Evolutionary conservation across 35 echinoderm and acorn worm genomes (phyloP), one percentile per base, ranked within the genome.

Genomic region (Acanthaster planci): DNA sequence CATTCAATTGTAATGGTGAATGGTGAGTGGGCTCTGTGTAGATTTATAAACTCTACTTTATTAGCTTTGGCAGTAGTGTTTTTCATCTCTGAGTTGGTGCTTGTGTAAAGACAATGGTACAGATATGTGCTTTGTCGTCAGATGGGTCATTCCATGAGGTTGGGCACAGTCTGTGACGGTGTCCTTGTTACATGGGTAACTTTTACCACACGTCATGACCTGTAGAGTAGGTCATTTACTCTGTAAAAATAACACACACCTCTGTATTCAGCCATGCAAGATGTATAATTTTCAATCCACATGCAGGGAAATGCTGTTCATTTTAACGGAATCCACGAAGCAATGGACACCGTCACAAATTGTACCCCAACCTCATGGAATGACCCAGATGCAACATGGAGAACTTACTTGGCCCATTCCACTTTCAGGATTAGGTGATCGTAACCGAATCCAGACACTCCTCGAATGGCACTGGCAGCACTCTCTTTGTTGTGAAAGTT

Each of bases 341-440:
- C n/a, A n/a, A n/a, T n/a, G n/a, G n/a, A n/a, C n/a, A n/a, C n/a
- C n/a, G n/a, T n/a, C n/a, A n/a, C n/a, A n/a, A n/a, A n/a, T n/a
- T n/a, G n/a, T n/a, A n/a, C n/a, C n/a, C n/a, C n/a, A n/a, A n/a
- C n/a, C n/a, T n/a, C n/a, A n/a, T n/a, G n/a, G n/a, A n/a, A n/a
- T n/a, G n/a, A n/a, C n/a, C n/a, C n/a, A n/a, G n/a, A n/a, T 47
- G 42, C 42, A 47, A 47, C 42, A 47, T 47, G 42, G 42, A 12
- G 64, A 53, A 91, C 95, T 98, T 89, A 98, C 95, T 98, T 98
- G 76, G 95, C 95, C 95, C 95, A 98, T 86, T 98, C 95, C 44
- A 98, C 95, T 52, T 98, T 98, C 6, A 98, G 84, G 40, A 98
- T 98, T 14, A 98, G 80, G 82, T 98, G 95, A 91, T 98, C 95